These are phyloP conservation scores for Sula dactylatra DNA, from an alignment of 2,113 vertebrate species.

Conservation along the genomic window DNA sequence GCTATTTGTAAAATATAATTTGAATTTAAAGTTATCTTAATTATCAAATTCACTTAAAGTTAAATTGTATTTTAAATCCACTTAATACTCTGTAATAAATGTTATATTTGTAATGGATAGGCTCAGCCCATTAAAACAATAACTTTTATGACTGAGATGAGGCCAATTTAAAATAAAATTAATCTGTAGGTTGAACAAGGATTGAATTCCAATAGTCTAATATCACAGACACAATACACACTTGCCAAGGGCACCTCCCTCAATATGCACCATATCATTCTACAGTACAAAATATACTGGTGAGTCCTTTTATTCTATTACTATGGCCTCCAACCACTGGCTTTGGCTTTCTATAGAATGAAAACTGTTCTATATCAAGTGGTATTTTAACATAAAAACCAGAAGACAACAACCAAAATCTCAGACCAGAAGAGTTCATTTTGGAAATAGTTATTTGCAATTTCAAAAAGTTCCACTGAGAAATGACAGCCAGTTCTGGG, in stretches of 20 bases:
- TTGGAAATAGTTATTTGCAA: not conserved
- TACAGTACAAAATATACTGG: not conserved
- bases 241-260: not conserved
- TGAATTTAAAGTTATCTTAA: constrained; percentile 45
- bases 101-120: constrained; percentile 20
- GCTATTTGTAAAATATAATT: constrained; percentile 3
- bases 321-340: not conserved
- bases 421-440: not conserved
- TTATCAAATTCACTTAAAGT: constrained; percentile 49
- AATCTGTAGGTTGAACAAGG: not conserved
- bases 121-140: constrained; percentile 36
- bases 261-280: not conserved
- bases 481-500: not conserved
- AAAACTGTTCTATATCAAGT: not conserved
- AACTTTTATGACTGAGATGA: constrained; percentile 36
- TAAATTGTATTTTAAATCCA: constrained; percentile 49
- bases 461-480: not conserved
- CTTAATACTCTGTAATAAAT: constrained; percentile 52
- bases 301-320: not conserved
- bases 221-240: not conserved
- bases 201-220: constrained; percentile 32
- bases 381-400: not conserved
- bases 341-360: not conserved
- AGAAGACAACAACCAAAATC: not conserved
- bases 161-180: constrained; percentile 46